Evolutionary conservation across 2,888 invertebrate genomes (phyloP), one percentile per base, ranked within the genome.

Genomic region (Noctua comes): DNA sequence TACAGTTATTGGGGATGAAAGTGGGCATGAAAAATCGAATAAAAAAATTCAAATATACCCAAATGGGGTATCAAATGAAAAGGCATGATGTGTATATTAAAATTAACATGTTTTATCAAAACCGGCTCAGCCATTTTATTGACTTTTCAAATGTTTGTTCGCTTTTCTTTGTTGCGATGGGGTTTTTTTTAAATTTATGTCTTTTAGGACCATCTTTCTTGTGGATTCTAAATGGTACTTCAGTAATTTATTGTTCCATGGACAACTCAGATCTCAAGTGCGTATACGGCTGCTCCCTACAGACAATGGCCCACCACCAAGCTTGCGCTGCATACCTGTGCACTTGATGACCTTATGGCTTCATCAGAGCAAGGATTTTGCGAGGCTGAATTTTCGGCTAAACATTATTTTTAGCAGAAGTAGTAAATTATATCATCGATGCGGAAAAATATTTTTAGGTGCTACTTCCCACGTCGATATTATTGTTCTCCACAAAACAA

Each of bases 401-500:
- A 59, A 16, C n/a, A 57, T 13, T 13, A n/a, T 27, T 57, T 57
- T 31, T 18, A 31, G n/a, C 0, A 0, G 18, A 18, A 3, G 27
- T 16, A 59, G 59, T 59, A 40, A 24, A 65, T 40, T 40, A 40
- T 16, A 11, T 21, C 21, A n/a, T 27, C 46, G 11, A 8, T 68
- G 3, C 1, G 7, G 1, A 48, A 48, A 69, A 48, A 48, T 72
- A 72, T 74, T 2, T 40, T 16, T 6, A n/a, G 7, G 2, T 40
- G 46, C 1, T 8, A 77, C 48, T 36, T 46, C 24, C 31, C 40
- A 18, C 21, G 11, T n/a, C n/a, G 8, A 57, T n/a, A 57, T 57
- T 40, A 48, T 75, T 5, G 36, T 76, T 51, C 40, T 62, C 13
- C 31, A 4, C 51, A 21, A 68, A 24, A 74, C 54, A 85, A 77